Base-by-base conservation (phyloP, 30 jellyfish, hydroid and myxozoan species). In the Pseudorhiza aurosa region DNA sequence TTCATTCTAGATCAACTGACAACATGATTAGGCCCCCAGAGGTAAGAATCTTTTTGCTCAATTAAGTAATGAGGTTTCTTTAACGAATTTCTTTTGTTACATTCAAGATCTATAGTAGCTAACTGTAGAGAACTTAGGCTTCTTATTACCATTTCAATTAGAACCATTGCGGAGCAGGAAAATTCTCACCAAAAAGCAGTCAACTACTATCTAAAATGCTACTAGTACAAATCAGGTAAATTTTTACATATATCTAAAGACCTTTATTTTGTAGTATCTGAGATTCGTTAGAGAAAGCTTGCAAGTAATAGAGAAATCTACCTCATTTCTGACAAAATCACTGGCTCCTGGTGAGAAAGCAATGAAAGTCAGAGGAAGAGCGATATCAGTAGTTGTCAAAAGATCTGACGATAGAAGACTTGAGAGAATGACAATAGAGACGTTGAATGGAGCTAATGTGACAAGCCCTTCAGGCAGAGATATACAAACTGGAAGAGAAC, bases 261-360 rank as follows among this genome's bases (percentile, higher is more conserved):
- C 2, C 1, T 25, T 18, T n/a, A n/a, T 4, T 30, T 50, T 72
- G 32, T 60, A 72, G 85, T 72, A 47, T 42, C 22, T 22, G 18
- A 32, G 21, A 51, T 72, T 72, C 53, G 56, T 65, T 2, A 39
- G 32, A 21, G 42, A 50, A 8, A 29, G 73, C n/a, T 32, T 72
- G 42, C 12, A 55, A 45, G 33, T 72, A 22, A 47, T 72, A 15
- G 73, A 51, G 11, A 53, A 53, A 35, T 46, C 85, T 9, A 72
- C 72, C 26, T 28, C 44, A 19, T 24, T 72, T 4, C 44, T 72
- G 2, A 47, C 32, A 3, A 72, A 65, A n/a, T 72, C 85, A 28
- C 11, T 50, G 76, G 78, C 58, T 55, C 68, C 72, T 9, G 58
- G 37, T 25, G 88, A 75, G 37, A 39, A 40, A 2, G 78, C 88